These are phyloP conservation scores for Chionoecetes opilio DNA, from an alignment of 1,140 invertebrate species.

Conservation along the genomic window DNA sequence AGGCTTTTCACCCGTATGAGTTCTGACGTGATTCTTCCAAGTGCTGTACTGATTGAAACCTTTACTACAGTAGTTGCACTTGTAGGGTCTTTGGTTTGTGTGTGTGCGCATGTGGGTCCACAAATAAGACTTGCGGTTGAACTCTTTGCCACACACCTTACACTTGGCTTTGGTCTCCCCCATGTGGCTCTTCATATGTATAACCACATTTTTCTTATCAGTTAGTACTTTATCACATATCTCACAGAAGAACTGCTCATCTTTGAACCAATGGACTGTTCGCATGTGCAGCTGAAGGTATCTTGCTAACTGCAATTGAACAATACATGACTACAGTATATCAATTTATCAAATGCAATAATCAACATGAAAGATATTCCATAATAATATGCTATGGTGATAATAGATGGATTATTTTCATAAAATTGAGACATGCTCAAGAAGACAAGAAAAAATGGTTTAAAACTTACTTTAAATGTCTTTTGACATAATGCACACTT, in stretches of 20 bases:
- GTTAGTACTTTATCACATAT: constrained; percentile 67
- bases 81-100: constrained; percentile 63
- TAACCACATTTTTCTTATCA: constrained; percentile 67
- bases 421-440: neutral
- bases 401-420: too few relatives aligned
- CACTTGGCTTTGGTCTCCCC: constrained; percentile 64
- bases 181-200: constrained; percentile 73
- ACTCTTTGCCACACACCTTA: constrained; percentile 61
- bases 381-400: too few relatives aligned
- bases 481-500: constrained; percentile 66
- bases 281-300: constrained; percentile 69
- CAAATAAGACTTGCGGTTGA: constrained; percentile 68
- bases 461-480: constrained; percentile 61
- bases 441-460: neutral
- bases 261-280: constrained; percentile 33
- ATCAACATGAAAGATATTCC: too few relatives aligned
- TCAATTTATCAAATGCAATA: too few relatives aligned
- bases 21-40: constrained; percentile 71
- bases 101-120: constrained; percentile 74
- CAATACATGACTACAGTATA: too few relatives aligned
- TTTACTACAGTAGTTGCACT: constrained; percentile 67
- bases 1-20: constrained; percentile 72
- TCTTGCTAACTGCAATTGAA: constrained; percentile 48
- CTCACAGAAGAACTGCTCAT: constrained; percentile 69
- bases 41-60: constrained; percentile 72